phyloP scores from a whole-genome alignment of 2,888 invertebrate species.

The Cheilosia vernalis region DNA sequence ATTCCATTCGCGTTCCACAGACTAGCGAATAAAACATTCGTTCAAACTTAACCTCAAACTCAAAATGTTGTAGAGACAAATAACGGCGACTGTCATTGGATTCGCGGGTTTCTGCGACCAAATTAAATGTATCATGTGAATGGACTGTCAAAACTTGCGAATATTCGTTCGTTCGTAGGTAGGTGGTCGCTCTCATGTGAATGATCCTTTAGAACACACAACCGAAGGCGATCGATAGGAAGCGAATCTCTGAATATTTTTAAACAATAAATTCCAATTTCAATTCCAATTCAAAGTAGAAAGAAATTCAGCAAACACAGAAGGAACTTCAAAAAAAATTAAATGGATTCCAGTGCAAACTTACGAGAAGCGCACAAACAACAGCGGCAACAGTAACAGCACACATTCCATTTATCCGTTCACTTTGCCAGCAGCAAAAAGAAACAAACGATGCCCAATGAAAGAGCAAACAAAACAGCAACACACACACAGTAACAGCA shows the following conservation, averaged over 20 bases:
- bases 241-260: too few species aligned
- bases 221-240: neutral
- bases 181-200: too few species aligned
- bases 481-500: conserved; percentile 1
- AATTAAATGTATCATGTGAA: too few species aligned
- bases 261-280: conserved; percentile 42
- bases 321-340: conserved; percentile 36
- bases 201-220: neutral
- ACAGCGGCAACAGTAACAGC: conserved; percentile 19
- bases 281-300: neutral
- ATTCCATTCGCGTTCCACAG: too few species aligned
- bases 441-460: conserved; percentile 1
- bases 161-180: too few species aligned
- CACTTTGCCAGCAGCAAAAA: neutral
- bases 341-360: conserved; percentile 18
- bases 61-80: too few species aligned
- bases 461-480: conserved; percentile 15
- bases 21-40: too few species aligned
- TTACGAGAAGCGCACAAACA: neutral
- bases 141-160: too few species aligned
- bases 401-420: neutral
- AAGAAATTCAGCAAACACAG: conserved; percentile 6
- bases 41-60: too few species aligned
- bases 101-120: too few species aligned
- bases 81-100: too few species aligned